Percentiles rank a stretch among this genome's conserved stretches.
Conservation (phyloP, 1,140 invertebrate genomes). For the Octopus sinensis region DNA sequence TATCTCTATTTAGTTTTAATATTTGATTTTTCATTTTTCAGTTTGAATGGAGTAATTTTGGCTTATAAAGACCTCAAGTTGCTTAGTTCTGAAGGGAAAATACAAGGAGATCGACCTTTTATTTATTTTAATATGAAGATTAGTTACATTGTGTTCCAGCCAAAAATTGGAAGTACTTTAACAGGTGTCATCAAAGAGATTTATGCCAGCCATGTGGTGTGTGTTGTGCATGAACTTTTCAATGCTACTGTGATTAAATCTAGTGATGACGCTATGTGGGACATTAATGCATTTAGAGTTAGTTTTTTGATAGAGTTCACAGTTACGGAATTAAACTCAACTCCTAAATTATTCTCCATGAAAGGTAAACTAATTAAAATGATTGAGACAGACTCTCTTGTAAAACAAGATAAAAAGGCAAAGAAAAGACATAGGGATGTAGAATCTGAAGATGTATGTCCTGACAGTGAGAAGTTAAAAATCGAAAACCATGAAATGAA, state of each 20-base stretch:
- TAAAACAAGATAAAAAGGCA: too few relatives aligned
- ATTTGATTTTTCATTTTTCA: not conserved
- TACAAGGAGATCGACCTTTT: not conserved
- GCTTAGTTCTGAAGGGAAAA: not conserved
- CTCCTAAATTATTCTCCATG: not conserved
- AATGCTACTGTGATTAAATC: not conserved
- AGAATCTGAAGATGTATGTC: too few relatives aligned
- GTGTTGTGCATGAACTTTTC: not conserved
- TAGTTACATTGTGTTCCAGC: not conserved
- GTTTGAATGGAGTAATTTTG: constrained; percentile 1
- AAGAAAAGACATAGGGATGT: too few relatives aligned
- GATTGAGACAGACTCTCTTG: too few relatives aligned
- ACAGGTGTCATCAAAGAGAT: constrained; percentile 6
- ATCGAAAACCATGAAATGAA: too few relatives aligned
- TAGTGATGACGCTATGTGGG: not conserved
- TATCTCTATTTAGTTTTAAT: not conserved
- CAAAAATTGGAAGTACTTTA: not conserved
- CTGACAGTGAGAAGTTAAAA: too few relatives aligned
- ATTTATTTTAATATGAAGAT: not conserved
- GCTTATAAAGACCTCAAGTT: not conserved
- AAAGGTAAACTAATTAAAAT: not conserved
- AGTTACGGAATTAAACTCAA: not conserved
- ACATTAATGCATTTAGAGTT: not conserved
- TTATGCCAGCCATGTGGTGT: not conserved
- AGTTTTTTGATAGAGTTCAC: not conserved